Evolutionary conservation across 64 coral and sea anemone genomes (phyloP).

Genomic region (Stichodactyla helianthus): DNA sequence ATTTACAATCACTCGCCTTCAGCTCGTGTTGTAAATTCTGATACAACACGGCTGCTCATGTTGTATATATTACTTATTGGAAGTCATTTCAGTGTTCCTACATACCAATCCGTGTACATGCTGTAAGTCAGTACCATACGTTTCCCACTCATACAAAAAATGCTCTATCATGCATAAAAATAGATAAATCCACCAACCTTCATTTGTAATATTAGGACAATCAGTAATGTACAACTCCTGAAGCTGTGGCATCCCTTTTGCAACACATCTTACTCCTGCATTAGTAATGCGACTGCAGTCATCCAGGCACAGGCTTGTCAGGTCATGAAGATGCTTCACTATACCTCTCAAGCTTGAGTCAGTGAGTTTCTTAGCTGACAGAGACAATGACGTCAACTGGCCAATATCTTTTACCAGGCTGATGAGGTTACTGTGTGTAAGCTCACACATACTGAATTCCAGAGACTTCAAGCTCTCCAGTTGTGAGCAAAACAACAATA

Average conservation of each 20-base stretch:
- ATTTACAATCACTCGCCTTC: too few species aligned
- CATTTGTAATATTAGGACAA: constrained; percentile 74
- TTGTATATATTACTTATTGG: too few species aligned
- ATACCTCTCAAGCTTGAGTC: constrained; percentile 78
- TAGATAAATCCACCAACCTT: constrained; percentile 35
- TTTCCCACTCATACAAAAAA: too few species aligned
- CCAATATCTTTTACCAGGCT: constrained; percentile 62
- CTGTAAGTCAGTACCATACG: too few species aligned
- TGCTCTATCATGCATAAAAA: too few species aligned
- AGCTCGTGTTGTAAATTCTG: too few species aligned
- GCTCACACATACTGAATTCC: constrained; percentile 70
- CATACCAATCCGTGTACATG: too few species aligned
- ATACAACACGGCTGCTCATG: too few species aligned
- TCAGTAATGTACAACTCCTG: constrained; percentile 85
- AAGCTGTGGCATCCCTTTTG: constrained; percentile 57
- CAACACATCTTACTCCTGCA: constrained; percentile 63
- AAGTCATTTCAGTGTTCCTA: too few species aligned
- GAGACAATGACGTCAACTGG: constrained; percentile 70
- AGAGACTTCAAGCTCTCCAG: constrained; percentile 69
- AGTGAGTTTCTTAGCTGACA: constrained; percentile 79
- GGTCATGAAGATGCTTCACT: constrained; percentile 55
- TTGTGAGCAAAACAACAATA: constrained; percentile 50
- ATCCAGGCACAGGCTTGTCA: constrained; percentile 85
- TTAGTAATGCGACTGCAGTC: constrained; percentile 79
- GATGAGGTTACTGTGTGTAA: constrained; percentile 64